phyloP scores from a whole-genome alignment of 2,113 vertebrate species.

The Brachyhypopomus gauderio region DNA sequence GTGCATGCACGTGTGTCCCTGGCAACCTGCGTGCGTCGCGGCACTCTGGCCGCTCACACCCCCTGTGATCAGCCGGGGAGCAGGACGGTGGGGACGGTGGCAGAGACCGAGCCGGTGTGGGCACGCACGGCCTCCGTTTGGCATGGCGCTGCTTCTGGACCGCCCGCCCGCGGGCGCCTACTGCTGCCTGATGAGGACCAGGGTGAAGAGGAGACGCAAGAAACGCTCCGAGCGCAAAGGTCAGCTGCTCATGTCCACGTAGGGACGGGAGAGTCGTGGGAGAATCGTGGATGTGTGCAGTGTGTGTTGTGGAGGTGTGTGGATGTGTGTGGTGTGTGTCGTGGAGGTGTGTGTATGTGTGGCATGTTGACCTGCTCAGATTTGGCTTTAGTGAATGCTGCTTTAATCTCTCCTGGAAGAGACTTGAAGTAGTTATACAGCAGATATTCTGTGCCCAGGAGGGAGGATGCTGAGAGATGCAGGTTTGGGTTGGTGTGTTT shows the following conservation, averaged over 20 bases:
- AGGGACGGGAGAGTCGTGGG: background rate
- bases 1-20: slow-evolving; percentile 5
- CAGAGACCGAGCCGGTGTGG: background rate
- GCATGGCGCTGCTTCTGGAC: slow-evolving; percentile 71
- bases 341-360: background rate
- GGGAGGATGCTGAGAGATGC: background rate
- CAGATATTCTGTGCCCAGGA: background rate
- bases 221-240: slow-evolving; percentile 82
- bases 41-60: slow-evolving; percentile 37
- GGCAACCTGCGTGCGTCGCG: background rate
- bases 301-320: background rate
- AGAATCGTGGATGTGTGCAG: background rate
- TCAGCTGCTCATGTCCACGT: slow-evolving; percentile 60
- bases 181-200: slow-evolving; percentile 66
- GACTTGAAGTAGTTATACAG: too few relatives aligned
- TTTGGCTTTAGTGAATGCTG: too few relatives aligned
- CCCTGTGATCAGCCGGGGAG: slow-evolving; percentile 19
- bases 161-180: slow-evolving; percentile 65
- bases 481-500: background rate
- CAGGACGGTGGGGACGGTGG: slow-evolving; percentile 10
- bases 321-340: background rate
- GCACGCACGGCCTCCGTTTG: slow-evolving; percentile 4
- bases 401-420: background rate
- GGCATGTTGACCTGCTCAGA: background rate
- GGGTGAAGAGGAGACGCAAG: slow-evolving; percentile 78